Evolutionary conservation across 2,113 vertebrate species (phyloP).

Genomic region (Nyctereutes procyonoides): DNA sequence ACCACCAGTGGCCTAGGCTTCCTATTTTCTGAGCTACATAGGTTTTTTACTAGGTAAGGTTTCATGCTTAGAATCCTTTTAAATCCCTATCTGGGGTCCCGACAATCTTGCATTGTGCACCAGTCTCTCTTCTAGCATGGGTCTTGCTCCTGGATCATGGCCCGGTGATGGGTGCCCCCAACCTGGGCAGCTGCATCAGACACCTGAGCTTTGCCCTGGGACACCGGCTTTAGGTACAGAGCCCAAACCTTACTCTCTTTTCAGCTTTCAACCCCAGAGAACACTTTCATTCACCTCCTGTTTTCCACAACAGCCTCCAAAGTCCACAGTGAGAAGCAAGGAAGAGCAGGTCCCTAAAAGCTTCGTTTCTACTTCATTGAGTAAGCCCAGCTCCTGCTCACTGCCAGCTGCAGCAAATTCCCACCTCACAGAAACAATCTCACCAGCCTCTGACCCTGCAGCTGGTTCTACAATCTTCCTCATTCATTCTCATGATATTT

Average conservation of each 20-base stretch:
- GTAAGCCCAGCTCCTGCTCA: background rate
- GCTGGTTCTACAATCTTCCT: background rate
- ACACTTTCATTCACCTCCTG: background rate
- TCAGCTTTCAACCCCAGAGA: background rate
- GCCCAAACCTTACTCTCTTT: background rate
- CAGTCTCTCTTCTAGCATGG: background rate
- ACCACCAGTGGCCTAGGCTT: background rate
- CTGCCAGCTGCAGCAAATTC: background rate
- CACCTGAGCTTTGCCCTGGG: background rate
- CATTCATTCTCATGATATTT: background rate
- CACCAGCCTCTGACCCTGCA: background rate
- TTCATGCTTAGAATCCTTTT: background rate
- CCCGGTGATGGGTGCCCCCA: background rate
- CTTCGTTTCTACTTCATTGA: background rate
- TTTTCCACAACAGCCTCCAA: background rate
- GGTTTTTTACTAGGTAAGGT: background rate
- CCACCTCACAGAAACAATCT: background rate
- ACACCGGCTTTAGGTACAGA: background rate
- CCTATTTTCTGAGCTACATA: background rate
- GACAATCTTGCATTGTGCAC: background rate
- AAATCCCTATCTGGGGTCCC: background rate
- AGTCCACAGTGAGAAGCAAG: background rate
- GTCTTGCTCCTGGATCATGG: background rate
- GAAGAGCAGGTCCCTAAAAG: background rate
- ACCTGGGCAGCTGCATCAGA: background rate